phyloP scores from a whole-genome alignment of 2,113 vertebrate species.

The Herpailurus yagouaroundi region DNA sequence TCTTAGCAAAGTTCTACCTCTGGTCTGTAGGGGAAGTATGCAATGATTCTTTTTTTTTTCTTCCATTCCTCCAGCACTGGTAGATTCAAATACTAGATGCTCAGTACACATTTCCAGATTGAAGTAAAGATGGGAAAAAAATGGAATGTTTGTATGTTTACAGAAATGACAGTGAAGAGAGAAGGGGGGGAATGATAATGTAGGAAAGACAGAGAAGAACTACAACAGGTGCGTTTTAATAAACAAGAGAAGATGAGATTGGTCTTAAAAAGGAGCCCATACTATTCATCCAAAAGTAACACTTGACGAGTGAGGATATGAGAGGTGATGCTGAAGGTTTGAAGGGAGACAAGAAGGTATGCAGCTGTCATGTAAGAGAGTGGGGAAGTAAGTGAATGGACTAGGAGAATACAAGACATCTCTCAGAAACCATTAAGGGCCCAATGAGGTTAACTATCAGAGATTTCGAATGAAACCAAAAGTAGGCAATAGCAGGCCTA shows the following conservation, averaged over 20 bases:
- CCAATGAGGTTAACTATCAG: background rate
- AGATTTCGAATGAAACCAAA: background rate
- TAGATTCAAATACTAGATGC: background rate
- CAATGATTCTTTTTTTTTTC: background rate
- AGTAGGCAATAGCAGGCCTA: background rate
- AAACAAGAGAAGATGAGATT: background rate
- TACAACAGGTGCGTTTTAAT: background rate
- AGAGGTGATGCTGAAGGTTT: background rate
- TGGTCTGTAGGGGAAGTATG: background rate
- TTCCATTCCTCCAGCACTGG: background rate
- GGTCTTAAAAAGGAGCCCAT: background rate
- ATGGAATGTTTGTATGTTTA: background rate
- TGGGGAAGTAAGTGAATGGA: background rate
- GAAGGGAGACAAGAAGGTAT: background rate
- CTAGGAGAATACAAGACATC: background rate
- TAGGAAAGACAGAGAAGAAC: background rate
- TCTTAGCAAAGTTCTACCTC: background rate
- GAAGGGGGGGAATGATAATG: too few species aligned
- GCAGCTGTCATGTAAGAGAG: background rate
- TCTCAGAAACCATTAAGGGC: background rate
- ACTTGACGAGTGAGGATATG: background rate
- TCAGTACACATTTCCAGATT: constrained; percentile 21
- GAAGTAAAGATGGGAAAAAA: constrained; percentile 36
- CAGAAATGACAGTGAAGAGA: background rate
- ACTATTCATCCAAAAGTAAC: background rate